Conservation (phyloP, 2,888 invertebrate genomes). For the Tridacna gigas region DNA sequence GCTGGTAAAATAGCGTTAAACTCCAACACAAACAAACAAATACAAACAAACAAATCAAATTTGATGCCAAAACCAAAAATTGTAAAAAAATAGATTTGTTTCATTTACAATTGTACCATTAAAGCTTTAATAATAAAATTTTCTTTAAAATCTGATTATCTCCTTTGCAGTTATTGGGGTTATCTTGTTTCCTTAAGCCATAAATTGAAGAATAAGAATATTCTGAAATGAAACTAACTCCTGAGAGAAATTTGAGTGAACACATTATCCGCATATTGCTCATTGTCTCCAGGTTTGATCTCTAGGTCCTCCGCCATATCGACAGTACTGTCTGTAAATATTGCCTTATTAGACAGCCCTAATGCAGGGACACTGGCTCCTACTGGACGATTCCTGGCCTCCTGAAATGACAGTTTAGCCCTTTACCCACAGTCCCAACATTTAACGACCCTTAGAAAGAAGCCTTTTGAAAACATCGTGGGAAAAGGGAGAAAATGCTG, state of each 20-base stretch:
- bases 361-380: conserved; percentile 97
- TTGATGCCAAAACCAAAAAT: too few relatives aligned
- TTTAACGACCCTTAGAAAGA: background rate
- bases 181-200: too few relatives aligned
- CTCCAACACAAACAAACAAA: too few relatives aligned
- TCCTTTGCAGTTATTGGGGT: too few relatives aligned
- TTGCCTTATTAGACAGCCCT: conserved; percentile 97
- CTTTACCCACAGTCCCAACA: background rate
- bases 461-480: background rate
- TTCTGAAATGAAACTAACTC: conserved; percentile 58
- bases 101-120: too few relatives aligned
- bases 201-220: too few relatives aligned
- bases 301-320: conserved; percentile 75
- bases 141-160: too few relatives aligned
- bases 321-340: conserved; percentile 86
- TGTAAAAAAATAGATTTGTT: too few relatives aligned
- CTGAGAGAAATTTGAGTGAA: conserved; percentile 86
- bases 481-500: background rate
- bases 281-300: conserved; percentile 84
- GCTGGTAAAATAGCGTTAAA: too few relatives aligned
- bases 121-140: too few relatives aligned
- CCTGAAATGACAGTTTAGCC: conserved; percentile 44
- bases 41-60: too few relatives aligned
- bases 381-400: conserved; percentile 80
- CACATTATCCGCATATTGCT: conserved; percentile 89